Base-by-base conservation (phyloP, 2,888 invertebrate genomes). In the Corbicula japonica region DNA sequence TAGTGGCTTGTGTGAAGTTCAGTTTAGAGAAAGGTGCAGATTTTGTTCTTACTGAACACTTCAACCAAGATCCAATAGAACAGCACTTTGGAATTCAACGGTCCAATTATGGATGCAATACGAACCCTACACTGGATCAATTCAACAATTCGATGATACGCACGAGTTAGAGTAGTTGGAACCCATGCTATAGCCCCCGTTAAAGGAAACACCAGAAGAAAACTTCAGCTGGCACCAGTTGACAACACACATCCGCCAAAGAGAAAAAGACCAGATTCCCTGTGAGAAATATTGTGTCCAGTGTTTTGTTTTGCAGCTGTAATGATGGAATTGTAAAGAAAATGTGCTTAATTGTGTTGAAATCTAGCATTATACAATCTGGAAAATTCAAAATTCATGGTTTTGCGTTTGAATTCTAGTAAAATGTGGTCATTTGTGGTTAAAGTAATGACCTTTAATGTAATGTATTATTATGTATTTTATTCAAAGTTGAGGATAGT, bases 61-160 rank as follows among this genome's bases (percentile, higher is more conserved):
- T 50, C n/a, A 50, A 26, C 26, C 10, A 50, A 50, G 26, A 50
- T n/a, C 50, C 21, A 26, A 50, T 12, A 8, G 50, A 26, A 50
- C 50, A 50, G 28, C 26, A 50, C 15, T 50, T 50, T n/a, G 46
- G 46, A 23, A 50, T 26, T 8, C 50, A 50, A 6, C 21, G n/a
- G 2, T 26, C 26, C 6, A 50, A 62, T 41, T 63, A 70, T 28
- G 76, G 76, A 26, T 1, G 28, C 18, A 70, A 76, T 21, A 63
- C 34, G 18, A 82, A 82, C 41, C 82, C 78, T 4, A 76, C 82
- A 18, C 72, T 82, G 18, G 56, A 72, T 58, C 71, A 76, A 23
- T 68, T 76, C 0, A 23, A 61, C 10, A 56, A 78, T 58, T 71
- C 52, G 1, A 58, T 82, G 68, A 76, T 72, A 21, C n/a, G n/a